These are phyloP conservation scores for Hyaena hyaena DNA, from an alignment of 2,113 vertebrate species.

Conservation along the genomic window DNA sequence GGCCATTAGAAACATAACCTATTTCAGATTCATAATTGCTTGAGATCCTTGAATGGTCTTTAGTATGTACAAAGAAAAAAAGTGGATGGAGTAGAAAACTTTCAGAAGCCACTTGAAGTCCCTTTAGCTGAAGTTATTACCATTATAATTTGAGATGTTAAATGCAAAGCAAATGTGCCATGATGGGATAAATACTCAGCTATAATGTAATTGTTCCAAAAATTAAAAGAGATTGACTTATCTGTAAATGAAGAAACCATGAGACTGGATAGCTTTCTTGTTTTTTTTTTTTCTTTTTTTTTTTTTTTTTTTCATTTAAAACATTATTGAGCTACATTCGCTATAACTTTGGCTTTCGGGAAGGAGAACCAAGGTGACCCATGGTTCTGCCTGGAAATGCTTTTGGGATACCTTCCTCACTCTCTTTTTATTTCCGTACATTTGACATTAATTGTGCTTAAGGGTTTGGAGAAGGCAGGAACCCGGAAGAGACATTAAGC, in stretches of 20 bases:
- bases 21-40: neutral
- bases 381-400: constrained; percentile 77
- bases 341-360: constrained; percentile 47
- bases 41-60: neutral
- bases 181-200: neutral
- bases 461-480: constrained; percentile 73
- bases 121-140: neutral
- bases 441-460: constrained; percentile 75
- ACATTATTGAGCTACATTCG: constrained; percentile 46
- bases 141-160: neutral
- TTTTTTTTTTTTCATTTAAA: constrained; percentile 48
- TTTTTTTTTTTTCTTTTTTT: neutral
- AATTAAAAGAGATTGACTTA: constrained; percentile 61
- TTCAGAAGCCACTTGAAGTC: neutral
- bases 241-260: constrained; percentile 51
- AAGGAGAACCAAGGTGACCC: constrained; percentile 60
- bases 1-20: neutral
- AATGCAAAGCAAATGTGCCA: neutral
- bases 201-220: constrained; percentile 57
- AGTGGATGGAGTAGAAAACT: neutral
- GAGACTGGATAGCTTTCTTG: constrained; percentile 18
- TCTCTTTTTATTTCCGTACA: constrained; percentile 78
- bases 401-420: constrained; percentile 73
- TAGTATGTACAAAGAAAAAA: neutral
- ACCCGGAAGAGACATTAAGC: constrained; percentile 66